Conservation (phyloP, 2,797 vertebrate species). For the Lepus townsendii region DNA sequence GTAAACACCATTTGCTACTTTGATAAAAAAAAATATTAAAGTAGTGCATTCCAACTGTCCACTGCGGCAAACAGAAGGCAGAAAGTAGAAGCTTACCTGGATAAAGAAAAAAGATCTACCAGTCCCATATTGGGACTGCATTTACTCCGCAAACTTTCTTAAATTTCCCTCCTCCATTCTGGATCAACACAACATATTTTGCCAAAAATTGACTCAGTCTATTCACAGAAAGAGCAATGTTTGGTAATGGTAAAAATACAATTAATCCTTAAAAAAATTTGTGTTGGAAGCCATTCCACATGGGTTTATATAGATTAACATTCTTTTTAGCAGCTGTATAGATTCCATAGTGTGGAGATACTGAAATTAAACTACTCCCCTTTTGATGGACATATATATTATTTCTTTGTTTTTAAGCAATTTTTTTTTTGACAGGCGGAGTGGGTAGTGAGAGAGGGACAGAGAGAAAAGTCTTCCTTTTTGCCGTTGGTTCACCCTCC, state of each 20-base stretch:
- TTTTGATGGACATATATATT: slow-evolving; percentile 41
- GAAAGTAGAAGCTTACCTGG: slow-evolving; percentile 2
- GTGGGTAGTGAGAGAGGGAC: no score
- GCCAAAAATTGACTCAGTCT: slow-evolving; percentile 1
- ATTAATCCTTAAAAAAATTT: slow-evolving; percentile 28
- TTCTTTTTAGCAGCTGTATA: neutral
- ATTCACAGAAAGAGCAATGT: slow-evolving; percentile 39
- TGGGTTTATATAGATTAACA: slow-evolving; percentile 1
- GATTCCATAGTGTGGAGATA: neutral
- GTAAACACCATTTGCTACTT: neutral
- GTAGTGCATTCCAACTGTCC: neutral
- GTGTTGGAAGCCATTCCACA: neutral
- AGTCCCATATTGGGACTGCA: neutral
- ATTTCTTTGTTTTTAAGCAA: slow-evolving; percentile 29
- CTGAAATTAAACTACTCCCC: slow-evolving; percentile 14
- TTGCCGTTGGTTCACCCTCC: no score
- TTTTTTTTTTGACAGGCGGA: no score
- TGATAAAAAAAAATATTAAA: slow-evolving; percentile 43
- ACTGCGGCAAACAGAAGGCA: neutral
- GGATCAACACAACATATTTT: slow-evolving; percentile 33
- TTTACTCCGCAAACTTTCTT: slow-evolving; percentile 14
- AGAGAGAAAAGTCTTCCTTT: no score
- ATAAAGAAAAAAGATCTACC: neutral
- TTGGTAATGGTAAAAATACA: slow-evolving; percentile 38
- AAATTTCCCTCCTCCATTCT: slow-evolving; percentile 32